Percentiles rank a stretch among this genome's conserved stretches.
Conservation (phyloP, 2,113 vertebrate genomes). For the Aptenodytes patagonicus region DNA sequence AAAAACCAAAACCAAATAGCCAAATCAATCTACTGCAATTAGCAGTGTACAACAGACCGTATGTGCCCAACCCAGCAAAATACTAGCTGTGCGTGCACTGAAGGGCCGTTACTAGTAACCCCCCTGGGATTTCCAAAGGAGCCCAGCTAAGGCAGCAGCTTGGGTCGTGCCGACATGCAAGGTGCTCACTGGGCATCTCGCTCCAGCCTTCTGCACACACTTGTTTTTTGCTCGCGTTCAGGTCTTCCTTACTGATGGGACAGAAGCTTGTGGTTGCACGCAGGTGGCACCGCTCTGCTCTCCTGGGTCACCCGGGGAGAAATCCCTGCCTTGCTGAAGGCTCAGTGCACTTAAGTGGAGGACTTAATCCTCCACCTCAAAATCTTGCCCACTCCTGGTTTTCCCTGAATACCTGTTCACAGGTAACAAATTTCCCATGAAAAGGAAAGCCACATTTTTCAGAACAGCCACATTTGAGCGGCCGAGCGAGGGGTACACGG, state of each 20-base stretch:
- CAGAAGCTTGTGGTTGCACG: not conserved
- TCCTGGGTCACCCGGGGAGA: not conserved
- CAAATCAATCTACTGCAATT: not conserved
- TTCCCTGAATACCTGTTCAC: not conserved
- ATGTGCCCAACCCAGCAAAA: not conserved
- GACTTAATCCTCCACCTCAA: not conserved
- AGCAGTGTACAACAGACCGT: not conserved
- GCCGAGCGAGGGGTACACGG: accelerated
- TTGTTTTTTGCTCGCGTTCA: not conserved
- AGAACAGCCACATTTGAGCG: not conserved
- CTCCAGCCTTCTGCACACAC: not conserved
- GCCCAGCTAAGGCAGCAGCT: not conserved
- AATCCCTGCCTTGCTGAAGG: not conserved
- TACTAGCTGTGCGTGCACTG: too few relatives aligned
- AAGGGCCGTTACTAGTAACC: not conserved
- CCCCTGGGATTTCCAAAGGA: not conserved
- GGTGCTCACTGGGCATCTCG: accelerated
- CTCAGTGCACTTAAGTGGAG: accelerated
- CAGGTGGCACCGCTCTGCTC: not conserved
- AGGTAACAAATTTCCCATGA: not conserved
- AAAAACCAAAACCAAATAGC: not conserved
- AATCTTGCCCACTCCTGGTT: not conserved
- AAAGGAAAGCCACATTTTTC: not conserved
- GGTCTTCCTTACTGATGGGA: too few relatives aligned
- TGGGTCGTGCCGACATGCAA: not conserved